phyloP scores from a whole-genome alignment of 2,797 vertebrate species.

The Cichlasoma orientale region DNA sequence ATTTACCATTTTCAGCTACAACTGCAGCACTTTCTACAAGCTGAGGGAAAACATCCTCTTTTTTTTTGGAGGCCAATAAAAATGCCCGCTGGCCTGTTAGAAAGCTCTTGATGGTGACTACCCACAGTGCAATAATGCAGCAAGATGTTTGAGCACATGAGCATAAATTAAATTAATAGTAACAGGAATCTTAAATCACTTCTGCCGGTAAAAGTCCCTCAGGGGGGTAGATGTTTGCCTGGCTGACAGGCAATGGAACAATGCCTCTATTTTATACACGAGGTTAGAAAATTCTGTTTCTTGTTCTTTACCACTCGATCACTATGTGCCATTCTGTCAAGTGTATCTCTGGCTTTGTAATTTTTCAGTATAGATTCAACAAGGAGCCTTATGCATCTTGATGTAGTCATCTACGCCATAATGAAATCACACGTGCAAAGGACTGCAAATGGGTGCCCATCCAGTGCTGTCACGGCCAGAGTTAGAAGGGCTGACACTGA shows the following conservation, averaged over 20 bases:
- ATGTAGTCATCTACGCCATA: background rate
- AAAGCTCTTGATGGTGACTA: constrained; percentile 28
- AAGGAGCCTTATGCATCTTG: constrained; percentile 17
- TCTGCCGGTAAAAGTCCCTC: constrained; percentile 27
- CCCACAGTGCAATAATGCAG: constrained; percentile 38
- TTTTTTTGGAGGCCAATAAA: constrained; percentile 2
- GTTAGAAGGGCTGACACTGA: constrained; percentile 26
- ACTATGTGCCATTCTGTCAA: constrained; percentile 36
- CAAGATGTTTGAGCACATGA: constrained; percentile 45
- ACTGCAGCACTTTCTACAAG: background rate
- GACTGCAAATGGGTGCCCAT: background rate
- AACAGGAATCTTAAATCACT: constrained; percentile 45
- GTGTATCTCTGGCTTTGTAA: constrained; percentile 28
- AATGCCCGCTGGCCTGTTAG: constrained; percentile 2
- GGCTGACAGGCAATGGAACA: constrained; percentile 43
- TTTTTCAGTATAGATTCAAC: constrained; percentile 45
- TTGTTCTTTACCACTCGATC: constrained; percentile 9
- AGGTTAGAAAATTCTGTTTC: constrained; percentile 37
- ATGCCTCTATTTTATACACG: constrained; percentile 42
- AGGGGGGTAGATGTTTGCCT: constrained; percentile 37
- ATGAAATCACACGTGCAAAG: constrained; percentile 12
- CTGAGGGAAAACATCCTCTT: background rate
- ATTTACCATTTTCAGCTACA: background rate
- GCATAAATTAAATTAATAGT: constrained; percentile 53
- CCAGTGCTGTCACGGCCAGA: background rate